Conservation (phyloP, 2,113 vertebrate genomes). For the Cynocephalus volans region DNA sequence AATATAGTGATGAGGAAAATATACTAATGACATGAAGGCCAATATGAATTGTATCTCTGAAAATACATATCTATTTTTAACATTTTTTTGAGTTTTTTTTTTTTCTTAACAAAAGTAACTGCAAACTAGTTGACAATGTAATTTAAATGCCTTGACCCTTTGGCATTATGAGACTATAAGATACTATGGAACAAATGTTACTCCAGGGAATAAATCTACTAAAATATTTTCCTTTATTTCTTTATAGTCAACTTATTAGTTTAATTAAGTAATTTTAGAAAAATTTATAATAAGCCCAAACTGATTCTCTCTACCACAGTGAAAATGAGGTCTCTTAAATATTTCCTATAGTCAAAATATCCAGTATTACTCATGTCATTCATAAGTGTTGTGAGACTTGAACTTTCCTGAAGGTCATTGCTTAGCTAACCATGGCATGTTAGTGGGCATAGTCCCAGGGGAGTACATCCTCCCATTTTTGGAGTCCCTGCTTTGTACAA, state of each 20-base stretch:
- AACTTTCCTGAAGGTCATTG: neutral
- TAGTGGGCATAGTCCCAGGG: no score
- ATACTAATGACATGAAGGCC: neutral
- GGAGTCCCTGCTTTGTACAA: neutral
- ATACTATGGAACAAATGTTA: neutral
- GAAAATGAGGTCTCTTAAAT: neutral
- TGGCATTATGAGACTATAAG: neutral
- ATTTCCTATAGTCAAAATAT: neutral
- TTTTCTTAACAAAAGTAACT: neutral
- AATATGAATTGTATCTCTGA: neutral
- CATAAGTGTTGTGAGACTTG: neutral
- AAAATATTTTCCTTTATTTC: neutral
- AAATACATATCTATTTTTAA: neutral
- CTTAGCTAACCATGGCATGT: neutral
- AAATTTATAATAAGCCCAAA: neutral
- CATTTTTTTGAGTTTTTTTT: conserved; percentile 23
- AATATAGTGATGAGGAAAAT: neutral
- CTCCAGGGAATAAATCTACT: neutral
- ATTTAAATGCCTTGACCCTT: conserved; percentile 16
- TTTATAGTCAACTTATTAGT: neutral
- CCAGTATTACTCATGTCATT: neutral
- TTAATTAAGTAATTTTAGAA: neutral
- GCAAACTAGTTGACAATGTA: neutral
- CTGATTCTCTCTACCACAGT: neutral
- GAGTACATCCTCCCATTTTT: neutral